Conservation (phyloP, 2,797 vertebrate species). For the Pipistrellus nathusii region DNA sequence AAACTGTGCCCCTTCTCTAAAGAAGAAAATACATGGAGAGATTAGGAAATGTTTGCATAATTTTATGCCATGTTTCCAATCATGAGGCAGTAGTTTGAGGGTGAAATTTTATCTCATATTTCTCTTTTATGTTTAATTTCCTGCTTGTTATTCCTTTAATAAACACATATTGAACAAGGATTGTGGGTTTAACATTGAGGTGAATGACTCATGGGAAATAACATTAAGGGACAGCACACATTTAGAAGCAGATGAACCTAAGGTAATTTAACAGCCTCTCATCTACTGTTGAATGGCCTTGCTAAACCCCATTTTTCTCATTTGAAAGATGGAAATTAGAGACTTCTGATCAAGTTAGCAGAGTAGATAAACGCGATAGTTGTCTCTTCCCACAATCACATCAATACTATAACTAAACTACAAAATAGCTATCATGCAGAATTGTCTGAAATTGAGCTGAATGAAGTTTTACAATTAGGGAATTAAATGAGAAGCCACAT, state of each 20-base stretch:
- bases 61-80: neutral
- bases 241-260: neutral
- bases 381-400: too few relatives aligned
- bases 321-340: conserved; percentile 16
- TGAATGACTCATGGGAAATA: neutral
- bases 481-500: too few relatives aligned
- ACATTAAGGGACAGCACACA: neutral
- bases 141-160: neutral
- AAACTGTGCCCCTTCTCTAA: neutral
- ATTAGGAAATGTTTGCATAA: neutral
- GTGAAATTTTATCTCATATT: neutral
- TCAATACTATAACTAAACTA: too few relatives aligned
- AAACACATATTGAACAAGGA: neutral
- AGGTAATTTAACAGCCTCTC: neutral
- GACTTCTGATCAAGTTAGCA: too few relatives aligned
- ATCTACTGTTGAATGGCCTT: neutral
- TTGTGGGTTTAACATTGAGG: neutral
- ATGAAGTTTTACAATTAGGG: too few relatives aligned
- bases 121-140: neutral
- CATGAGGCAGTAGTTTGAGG: neutral
- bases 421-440: too few relatives aligned
- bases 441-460: too few relatives aligned
- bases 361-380: too few relatives aligned
- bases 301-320: neutral
- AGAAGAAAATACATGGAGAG: neutral